Evolutionary conservation across 1,140 invertebrate species (phyloP), one percentile per base, ranked within the genome.

Genomic region (Leptonema lineaticorne): DNA sequence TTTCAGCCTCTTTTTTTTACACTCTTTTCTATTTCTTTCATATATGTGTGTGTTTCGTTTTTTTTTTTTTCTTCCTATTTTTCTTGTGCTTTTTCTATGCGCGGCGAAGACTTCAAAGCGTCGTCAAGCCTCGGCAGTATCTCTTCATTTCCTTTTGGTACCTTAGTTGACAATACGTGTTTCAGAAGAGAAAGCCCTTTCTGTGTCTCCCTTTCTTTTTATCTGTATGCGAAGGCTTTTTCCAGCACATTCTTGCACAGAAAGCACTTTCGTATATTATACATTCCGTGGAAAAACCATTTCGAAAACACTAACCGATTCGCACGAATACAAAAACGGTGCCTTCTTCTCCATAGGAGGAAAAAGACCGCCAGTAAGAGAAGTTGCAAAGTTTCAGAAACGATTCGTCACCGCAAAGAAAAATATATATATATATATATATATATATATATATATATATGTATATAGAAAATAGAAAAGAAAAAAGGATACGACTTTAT

Each of bases 121-220:
- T 14, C 58, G 11, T 48, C 18, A 16, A 48, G 26, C 53, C 30
- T 11, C 30, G 1, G 29, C 58, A 20, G 46, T 60, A 37, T 60
- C 28, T 60, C 58, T 60, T 60, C 58, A 60, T 60, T 60, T 60
- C 58, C 58, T 60, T 60, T 48, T 60, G 11, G 11, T n/a, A 20
- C 58, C 16, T 11, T 16, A 16, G 56, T 58, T 30, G 56, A 58
- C 56, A 58, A 58, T 58, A 41, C 37, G 56, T 58, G 26, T 58
- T 28, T 20, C 48, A 9, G n/a, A n/a, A n/a, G n/a, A n/a, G n/a
- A n/a, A n/a, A n/a, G n/a, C n/a, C n/a, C n/a, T n/a, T n/a, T n/a
- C n/a, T n/a, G n/a, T n/a, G n/a, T n/a, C n/a, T n/a, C n/a, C n/a
- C n/a, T n/a, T n/a, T n/a, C n/a, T n/a, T n/a, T n/a, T n/a, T n/a